These are phyloP conservation scores for Acleris holmiana DNA, from an alignment of 2,888 invertebrate genomes.

Conservation along the genomic window DNA sequence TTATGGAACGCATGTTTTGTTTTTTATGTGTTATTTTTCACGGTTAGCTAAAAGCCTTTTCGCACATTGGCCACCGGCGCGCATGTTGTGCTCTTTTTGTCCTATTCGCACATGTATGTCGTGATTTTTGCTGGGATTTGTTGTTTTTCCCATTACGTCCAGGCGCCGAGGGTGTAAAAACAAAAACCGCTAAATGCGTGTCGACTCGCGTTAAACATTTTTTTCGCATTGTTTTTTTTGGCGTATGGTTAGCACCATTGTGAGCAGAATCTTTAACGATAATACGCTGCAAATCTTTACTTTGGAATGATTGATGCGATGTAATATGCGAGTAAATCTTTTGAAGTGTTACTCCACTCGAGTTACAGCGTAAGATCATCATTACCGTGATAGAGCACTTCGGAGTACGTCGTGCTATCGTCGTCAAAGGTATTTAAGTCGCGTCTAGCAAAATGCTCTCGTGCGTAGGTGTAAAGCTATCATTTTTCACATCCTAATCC, in stretches of 20 bases:
- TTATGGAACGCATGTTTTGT: neutral
- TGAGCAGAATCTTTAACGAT: slow-evolving; percentile 12
- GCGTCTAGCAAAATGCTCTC: slow-evolving; percentile 60
- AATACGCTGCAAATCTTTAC: slow-evolving; percentile 21
- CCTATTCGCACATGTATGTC: slow-evolving; percentile 27
- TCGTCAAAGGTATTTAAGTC: slow-evolving; percentile 38
- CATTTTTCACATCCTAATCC: slow-evolving; percentile 83
- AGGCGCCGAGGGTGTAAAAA: slow-evolving; percentile 30
- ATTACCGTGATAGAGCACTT: slow-evolving; percentile 22
- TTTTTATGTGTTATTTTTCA: slow-evolving; percentile 8
- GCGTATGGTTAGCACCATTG: slow-evolving; percentile 23
- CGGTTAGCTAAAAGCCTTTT: slow-evolving; percentile 19
- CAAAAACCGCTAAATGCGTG: slow-evolving; percentile 38
- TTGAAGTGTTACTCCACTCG: slow-evolving; percentile 16
- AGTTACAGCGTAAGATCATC: slow-evolving; percentile 16
- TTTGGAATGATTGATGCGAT: slow-evolving; percentile 31
- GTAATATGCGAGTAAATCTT: slow-evolving; percentile 10
- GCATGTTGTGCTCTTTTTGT: slow-evolving; percentile 26
- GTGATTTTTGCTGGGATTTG: slow-evolving; percentile 33
- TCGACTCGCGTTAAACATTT: slow-evolving; percentile 35
- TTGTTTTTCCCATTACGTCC: slow-evolving; percentile 37
- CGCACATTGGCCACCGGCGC: slow-evolving; percentile 13
- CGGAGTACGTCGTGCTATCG: slow-evolving; percentile 24
- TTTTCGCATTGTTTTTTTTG: slow-evolving; percentile 28
- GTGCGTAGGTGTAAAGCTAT: slow-evolving; percentile 62